Evolutionary conservation across 2,888 invertebrate species (phyloP).

Genomic region (Acanthococcus lagerstroemiae): DNA sequence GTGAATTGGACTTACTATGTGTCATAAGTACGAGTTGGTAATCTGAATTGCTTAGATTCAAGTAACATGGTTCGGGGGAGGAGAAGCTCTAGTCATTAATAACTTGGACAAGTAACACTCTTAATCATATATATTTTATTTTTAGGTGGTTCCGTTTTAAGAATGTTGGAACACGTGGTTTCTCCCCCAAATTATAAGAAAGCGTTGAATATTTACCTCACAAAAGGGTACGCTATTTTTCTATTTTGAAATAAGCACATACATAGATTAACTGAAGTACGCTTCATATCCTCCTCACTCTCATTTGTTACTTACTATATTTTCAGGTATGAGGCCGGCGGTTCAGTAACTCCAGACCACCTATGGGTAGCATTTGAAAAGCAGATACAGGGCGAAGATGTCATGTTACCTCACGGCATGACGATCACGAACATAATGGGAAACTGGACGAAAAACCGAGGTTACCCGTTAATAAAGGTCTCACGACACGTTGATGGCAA

Average conservation of each 20-base stretch:
- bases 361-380: slow-evolving; percentile 38
- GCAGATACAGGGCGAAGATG: slow-evolving; percentile 40
- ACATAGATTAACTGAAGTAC: no score
- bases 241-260: no score
- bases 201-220: slow-evolving; percentile 48
- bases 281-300: no score
- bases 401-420: background rate
- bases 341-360: slow-evolving; percentile 35
- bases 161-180: slow-evolving; percentile 57
- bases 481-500: slow-evolving; percentile 50
- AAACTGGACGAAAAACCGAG: slow-evolving; percentile 61
- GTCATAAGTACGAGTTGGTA: no score
- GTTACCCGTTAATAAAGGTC: slow-evolving; percentile 56
- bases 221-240: slow-evolving; percentile 12
- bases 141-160: slow-evolving; percentile 50
- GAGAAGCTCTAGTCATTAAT: no score
- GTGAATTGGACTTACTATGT: no score
- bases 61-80: no score
- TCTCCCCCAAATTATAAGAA: slow-evolving; percentile 46
- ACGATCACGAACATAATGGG: slow-evolving; percentile 53
- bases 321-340: no score
- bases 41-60: no score
- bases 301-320: no score
- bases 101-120: no score
- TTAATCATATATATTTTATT: no score